phyloP scores from a whole-genome alignment of 2,888 invertebrate species.

The Corbicula japonica region DNA sequence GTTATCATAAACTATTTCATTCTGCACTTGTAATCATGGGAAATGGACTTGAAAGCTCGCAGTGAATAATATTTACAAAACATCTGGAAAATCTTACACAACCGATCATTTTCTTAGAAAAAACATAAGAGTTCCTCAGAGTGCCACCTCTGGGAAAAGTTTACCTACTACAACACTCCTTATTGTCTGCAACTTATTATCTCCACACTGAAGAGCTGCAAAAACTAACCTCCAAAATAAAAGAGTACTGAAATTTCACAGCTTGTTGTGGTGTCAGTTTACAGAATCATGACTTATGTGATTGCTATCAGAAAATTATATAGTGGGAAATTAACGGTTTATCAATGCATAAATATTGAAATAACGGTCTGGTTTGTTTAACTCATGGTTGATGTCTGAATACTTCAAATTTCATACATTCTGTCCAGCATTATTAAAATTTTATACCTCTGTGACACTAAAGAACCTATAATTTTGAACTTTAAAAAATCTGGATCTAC shows the following conservation, averaged over 20 bases:
- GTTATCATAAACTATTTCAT: slow-evolving; percentile 20
- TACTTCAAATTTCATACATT: too few relatives aligned
- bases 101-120: slow-evolving; percentile 17
- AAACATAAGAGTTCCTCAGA: slow-evolving; percentile 13
- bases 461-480: too few relatives aligned
- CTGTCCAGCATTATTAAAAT: too few relatives aligned
- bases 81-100: slow-evolving; percentile 40
- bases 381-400: too few relatives aligned
- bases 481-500: too few relatives aligned
- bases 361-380: too few relatives aligned
- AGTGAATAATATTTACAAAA: slow-evolving; percentile 38
- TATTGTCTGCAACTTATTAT: slow-evolving; percentile 25
- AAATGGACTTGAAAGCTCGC: slow-evolving; percentile 23
- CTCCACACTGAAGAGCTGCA: slow-evolving; percentile 21
- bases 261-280: slow-evolving; percentile 13
- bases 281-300: slow-evolving; percentile 12
- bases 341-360: too few relatives aligned
- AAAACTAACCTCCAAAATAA: background rate
- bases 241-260: slow-evolving; percentile 5
- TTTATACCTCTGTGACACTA: too few relatives aligned
- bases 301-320: too few relatives aligned
- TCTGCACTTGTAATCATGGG: slow-evolving; percentile 36
- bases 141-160: slow-evolving; percentile 19
- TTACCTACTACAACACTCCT: slow-evolving; percentile 14
- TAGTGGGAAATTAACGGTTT: too few relatives aligned